Conservation (phyloP, 35 echinoderm and acorn worm genomes). For the Lytechinus pictus region DNA sequence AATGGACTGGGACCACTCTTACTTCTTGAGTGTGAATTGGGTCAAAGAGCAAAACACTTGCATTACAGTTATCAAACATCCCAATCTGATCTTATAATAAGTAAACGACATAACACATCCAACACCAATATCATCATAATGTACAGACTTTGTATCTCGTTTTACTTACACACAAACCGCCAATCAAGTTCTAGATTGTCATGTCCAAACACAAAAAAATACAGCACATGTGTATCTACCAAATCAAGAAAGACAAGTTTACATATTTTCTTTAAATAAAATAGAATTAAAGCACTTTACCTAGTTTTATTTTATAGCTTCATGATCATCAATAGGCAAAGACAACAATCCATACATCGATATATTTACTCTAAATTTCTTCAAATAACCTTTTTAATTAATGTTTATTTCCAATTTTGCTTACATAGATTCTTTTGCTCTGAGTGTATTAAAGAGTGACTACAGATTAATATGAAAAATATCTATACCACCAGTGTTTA, state of each 20-base stretch:
- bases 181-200: neutral
- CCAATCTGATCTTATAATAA: neutral
- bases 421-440: no score
- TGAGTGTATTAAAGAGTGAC: no score
- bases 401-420: no score
- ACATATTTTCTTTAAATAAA: neutral
- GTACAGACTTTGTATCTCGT: neutral
- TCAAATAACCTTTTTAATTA: no score
- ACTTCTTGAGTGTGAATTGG: neutral
- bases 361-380: no score
- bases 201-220: neutral
- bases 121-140: no score
- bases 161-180: neutral
- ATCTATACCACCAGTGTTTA: no score
- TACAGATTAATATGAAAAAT: no score
- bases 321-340: no score
- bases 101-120: neutral
- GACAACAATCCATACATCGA: no score
- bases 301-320: no score
- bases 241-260: neutral
- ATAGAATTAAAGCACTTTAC: neutral
- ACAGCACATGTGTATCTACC: neutral
- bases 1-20: neutral
- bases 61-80: neutral
- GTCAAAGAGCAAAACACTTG: neutral